These are phyloP conservation scores for Hippocampus zosterae DNA, from an alignment of 2,113 vertebrate genomes.

Conservation along the genomic window DNA sequence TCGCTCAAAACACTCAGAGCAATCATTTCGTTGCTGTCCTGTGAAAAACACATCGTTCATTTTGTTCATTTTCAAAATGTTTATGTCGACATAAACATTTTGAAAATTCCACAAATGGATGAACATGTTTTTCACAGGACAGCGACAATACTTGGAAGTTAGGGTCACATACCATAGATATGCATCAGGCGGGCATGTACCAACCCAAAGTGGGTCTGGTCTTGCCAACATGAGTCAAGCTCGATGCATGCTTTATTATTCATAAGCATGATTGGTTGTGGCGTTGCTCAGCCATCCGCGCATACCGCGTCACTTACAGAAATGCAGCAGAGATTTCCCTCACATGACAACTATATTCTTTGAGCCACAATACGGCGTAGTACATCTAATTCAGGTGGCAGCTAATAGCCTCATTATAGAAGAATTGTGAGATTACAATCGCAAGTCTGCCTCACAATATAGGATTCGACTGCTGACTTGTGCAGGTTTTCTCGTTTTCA, in stretches of 20 bases:
- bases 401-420: background rate
- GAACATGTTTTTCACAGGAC: too few species aligned
- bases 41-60: too few species aligned
- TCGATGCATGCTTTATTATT: constrained; percentile 53
- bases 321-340: constrained; percentile 50
- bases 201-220: constrained; percentile 11
- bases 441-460: too few species aligned
- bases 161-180: background rate
- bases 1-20: too few species aligned
- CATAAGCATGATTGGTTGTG: constrained; percentile 47
- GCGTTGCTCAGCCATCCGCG: constrained; percentile 46
- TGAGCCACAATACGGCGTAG: constrained; percentile 13
- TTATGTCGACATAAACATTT: too few species aligned
- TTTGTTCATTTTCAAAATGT: too few species aligned
- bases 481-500: too few species aligned
- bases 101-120: too few species aligned
- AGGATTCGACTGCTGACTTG: too few species aligned
- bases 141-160: too few species aligned
- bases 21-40: too few species aligned
- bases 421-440: background rate
- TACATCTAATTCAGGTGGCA: background rate
- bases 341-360: constrained; percentile 36
- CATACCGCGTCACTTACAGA: constrained; percentile 24
- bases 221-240: constrained; percentile 34
- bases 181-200: constrained; percentile 16